Conservation (phyloP, 2,113 vertebrate species). For the Petrocephalus microphthalmus region DNA sequence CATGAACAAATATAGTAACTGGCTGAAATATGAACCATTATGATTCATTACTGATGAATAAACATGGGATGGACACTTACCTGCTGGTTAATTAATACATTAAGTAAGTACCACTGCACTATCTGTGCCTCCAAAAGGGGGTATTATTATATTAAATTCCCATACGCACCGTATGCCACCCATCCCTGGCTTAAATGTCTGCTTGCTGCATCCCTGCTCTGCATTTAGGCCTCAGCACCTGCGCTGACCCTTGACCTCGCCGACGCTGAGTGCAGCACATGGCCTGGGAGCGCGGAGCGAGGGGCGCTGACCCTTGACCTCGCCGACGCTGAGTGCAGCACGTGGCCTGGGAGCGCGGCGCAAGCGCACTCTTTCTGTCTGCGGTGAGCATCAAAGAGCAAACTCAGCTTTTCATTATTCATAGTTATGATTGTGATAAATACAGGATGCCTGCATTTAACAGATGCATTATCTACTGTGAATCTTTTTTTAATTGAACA, state of each 20-base stretch:
- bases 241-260: constrained; percentile 71
- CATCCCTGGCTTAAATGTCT: neutral
- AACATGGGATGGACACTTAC: neutral
- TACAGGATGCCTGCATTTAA: neutral
- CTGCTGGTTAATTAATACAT: neutral
- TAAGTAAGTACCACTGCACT: neutral
- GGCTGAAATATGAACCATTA: neutral
- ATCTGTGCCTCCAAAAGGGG: neutral
- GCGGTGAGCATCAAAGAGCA: constrained; percentile 52
- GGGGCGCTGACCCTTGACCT: too few relatives aligned
- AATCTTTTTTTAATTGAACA: neutral
- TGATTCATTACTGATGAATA: neutral
- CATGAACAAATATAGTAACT: neutral
- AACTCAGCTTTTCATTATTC: neutral
- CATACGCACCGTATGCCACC: neutral
- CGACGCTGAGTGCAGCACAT: constrained; percentile 63
- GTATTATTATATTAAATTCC: neutral
- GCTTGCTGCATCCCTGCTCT: neutral
- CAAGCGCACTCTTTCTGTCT: constrained; percentile 76
- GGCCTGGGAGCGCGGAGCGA: constrained; percentile 70
- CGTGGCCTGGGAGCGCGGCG: constrained; percentile 66
- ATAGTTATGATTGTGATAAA: neutral
- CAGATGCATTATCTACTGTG: neutral
- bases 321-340: constrained; percentile 61
- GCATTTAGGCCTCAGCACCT: constrained; percentile 65